Evolutionary conservation across 1,140 invertebrate species (phyloP), one percentile per base, ranked within the genome.

Genomic region (Drosophila lacertosa): DNA sequence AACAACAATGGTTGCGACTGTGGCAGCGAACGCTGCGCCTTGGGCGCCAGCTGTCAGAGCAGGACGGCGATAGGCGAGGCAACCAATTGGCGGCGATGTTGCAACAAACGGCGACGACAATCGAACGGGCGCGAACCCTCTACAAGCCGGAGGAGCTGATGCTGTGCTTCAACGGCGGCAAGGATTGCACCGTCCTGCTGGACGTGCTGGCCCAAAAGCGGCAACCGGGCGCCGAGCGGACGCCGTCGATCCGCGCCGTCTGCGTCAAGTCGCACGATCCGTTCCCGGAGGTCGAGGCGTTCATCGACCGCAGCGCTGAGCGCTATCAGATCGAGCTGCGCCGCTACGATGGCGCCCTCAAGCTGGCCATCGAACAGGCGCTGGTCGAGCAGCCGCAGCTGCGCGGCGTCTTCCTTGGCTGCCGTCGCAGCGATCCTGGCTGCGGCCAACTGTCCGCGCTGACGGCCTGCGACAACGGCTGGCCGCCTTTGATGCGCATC

Each of bases 141-240:
- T 97, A 94, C 81, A 92, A 93, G 26, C 65, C 94, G 10, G 93
- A 96, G 63, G 95, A 97, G 91, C 91, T 97, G 44, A 97, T 97
- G 91, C 75, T 99, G 37, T 96, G 96, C 60, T 99, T 99, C 86
- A 99, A 99, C 92, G 98, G 98, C 10, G 98, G 98, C 2, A 99
- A 99, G 92, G 98, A 99, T 92, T 99, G 98, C 89, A 98, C 97
- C 4, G 97, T 95, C 1, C 92, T 99, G 15, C 92, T 99, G 50
- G 96, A 99, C 92, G 89, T 99, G 18, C n/a, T 89, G 5, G 18
- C 59, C n/a, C 74, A 51, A 13, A 5, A 50, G 5, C 18, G 29
- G 39, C n/a, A n/a, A n/a, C n/a, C n/a, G n/a, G n/a, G n/a, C n/a
- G n/a, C n/a, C n/a, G n/a, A n/a, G n/a, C n/a, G n/a, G n/a, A n/a